Conservation (phyloP, 2,113 vertebrate species). For the Prinia subflava region DNA sequence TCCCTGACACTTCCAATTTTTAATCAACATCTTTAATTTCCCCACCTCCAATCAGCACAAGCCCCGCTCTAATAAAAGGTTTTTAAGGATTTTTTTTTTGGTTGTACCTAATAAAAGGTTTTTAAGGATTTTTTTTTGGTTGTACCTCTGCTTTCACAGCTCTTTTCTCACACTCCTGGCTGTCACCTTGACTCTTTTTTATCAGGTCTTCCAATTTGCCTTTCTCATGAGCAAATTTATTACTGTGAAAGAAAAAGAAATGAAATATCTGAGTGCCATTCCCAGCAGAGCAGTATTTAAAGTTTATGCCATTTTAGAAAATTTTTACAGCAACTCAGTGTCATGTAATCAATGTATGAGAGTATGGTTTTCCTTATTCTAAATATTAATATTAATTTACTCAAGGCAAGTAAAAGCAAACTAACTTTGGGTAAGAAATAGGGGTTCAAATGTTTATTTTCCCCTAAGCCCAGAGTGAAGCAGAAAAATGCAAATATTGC, state of each 20-base stretch:
- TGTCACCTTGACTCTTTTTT: conserved; percentile 58
- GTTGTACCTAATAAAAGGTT: not conserved
- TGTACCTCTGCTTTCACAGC: conserved; percentile 81
- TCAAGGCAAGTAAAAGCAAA: not conserved
- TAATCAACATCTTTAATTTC: not conserved
- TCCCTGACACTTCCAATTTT: not conserved
- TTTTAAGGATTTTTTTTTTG: not conserved
- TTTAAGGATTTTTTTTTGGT: not conserved
- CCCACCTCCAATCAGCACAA: not conserved
- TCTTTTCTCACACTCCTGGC: conserved; percentile 68
- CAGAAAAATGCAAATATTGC: not conserved
- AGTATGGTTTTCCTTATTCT: not conserved
- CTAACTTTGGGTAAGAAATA: not conserved
- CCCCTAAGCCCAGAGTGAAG: not conserved
- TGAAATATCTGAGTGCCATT: not conserved
- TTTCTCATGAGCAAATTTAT: conserved; percentile 78
- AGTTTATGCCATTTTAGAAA: not conserved
- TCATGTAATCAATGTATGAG: not conserved
- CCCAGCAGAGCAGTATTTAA: not conserved
- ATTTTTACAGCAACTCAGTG: not conserved
- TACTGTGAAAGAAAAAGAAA: conserved; percentile 68
- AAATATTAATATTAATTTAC: not conserved
- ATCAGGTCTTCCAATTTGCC: conserved; percentile 81
- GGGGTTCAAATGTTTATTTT: not conserved
- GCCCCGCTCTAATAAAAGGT: not conserved